A percentile compares a stretch with the other conserved stretches of the same genome.
Evolutionary conservation across 2,113 vertebrate species (phyloP).

Genomic region (Prunella fulvescens): DNA sequence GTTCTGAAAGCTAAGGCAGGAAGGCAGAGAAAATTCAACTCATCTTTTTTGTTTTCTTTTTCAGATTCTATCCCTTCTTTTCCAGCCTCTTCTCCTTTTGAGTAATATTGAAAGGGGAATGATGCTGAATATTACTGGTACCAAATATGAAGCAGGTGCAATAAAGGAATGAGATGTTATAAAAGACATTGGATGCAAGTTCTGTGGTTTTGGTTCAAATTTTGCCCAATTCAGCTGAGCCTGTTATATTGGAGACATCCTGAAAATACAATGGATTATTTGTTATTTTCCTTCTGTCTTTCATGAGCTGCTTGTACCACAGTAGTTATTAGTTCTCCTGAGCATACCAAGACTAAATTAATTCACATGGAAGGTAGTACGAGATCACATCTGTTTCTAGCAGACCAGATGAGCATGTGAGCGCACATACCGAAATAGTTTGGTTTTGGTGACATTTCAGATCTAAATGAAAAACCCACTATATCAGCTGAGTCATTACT

Average conservation of each 20-base stretch:
- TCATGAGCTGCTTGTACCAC: background rate
- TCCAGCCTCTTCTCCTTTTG: background rate
- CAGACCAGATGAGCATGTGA: background rate
- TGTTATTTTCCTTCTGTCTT: background rate
- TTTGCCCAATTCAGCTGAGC: background rate
- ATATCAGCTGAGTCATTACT: background rate
- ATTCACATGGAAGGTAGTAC: background rate
- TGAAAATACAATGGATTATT: background rate
- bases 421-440: background rate
- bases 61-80: background rate
- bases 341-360: background rate
- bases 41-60: background rate
- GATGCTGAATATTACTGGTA: background rate
- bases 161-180: background rate
- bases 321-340: background rate
- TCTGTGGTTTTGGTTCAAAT: background rate
- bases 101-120: background rate
- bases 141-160: background rate
- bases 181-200: background rate
- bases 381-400: background rate
- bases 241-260: background rate
- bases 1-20: background rate
- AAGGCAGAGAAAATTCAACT: background rate
- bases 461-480: background rate
- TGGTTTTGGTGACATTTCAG: background rate